A percentile compares a stretch with the other conserved stretches of the same genome.
Evolutionary conservation across 2,888 invertebrate genomes (phyloP).

Genomic region (Mythimna pallens): DNA sequence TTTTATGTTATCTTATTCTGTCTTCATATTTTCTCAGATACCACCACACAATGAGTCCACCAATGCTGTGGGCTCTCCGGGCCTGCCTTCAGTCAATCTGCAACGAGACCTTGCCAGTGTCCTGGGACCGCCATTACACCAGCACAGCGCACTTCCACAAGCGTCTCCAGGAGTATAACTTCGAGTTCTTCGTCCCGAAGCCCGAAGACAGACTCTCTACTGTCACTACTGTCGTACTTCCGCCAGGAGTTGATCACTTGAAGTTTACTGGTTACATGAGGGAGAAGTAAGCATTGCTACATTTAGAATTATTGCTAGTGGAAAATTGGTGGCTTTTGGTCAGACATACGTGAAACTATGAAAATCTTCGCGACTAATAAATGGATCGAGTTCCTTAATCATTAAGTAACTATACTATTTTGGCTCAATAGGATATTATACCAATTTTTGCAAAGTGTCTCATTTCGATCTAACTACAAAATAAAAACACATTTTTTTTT

Average conservation of each 20-base stretch:
- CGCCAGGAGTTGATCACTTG: conserved; percentile 77
- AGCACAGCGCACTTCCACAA: conserved; percentile 92
- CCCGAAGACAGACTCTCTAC: conserved; percentile 87
- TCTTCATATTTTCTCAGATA: conserved; percentile 87
- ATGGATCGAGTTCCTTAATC: neutral
- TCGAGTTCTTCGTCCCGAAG: conserved; percentile 93
- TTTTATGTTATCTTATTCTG: too few species aligned
- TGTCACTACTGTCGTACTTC: conserved; percentile 81
- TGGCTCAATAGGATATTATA: too few species aligned
- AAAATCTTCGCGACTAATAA: neutral
- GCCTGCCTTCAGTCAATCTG: conserved; percentile 94
- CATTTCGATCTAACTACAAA: too few species aligned
- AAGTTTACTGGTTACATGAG: conserved; percentile 77
- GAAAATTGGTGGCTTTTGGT: neutral
- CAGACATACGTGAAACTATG: neutral
- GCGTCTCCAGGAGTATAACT: conserved; percentile 92
- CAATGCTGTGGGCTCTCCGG: conserved; percentile 94
- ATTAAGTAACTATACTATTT: neutral
- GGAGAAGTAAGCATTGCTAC: conserved; percentile 75
- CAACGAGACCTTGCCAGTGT: conserved; percentile 93
- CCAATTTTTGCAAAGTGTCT: too few species aligned
- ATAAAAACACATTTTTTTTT: too few species aligned
- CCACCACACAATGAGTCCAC: conserved; percentile 97
- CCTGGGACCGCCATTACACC: conserved; percentile 93
- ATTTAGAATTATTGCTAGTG: too few species aligned